phyloP scores from a whole-genome alignment of 2,113 vertebrate genomes.

The Ifrita kowaldi region DNA sequence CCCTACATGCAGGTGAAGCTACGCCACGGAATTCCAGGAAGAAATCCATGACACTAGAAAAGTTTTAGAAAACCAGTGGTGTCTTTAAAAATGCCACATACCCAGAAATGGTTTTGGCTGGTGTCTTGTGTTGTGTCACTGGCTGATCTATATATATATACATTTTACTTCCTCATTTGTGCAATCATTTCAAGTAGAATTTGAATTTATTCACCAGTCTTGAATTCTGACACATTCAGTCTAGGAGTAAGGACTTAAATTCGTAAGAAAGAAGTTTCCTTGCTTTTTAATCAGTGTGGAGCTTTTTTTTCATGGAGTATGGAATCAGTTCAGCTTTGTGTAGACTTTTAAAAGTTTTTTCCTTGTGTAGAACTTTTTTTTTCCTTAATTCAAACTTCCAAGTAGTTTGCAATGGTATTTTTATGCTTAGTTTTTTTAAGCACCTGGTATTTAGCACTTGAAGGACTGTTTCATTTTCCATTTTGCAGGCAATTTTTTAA shows the following conservation, averaged over 20 bases:
- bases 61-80: not conserved
- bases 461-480: not conserved
- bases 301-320: not conserved
- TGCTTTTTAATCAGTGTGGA: not conserved
- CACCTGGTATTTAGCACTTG: not conserved
- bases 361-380: not conserved
- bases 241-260: not conserved
- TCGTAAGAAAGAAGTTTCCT: not conserved
- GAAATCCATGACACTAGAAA: not conserved
- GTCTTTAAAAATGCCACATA: not conserved
- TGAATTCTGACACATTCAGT: not conserved
- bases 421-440: not conserved
- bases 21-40: not conserved
- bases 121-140: not conserved
- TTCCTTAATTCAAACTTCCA: not conserved
- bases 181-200: not conserved
- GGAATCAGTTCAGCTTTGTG: not conserved
- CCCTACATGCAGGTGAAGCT: not conserved
- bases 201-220: not conserved
- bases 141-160: not conserved
- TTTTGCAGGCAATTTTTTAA: conserved; percentile 4
- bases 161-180: not conserved
- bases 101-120: not conserved
- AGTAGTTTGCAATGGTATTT: not conserved
- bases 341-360: not conserved